Evolutionary conservation across 2,888 invertebrate genomes (phyloP).

Genomic region (Mallateleia sp.): DNA sequence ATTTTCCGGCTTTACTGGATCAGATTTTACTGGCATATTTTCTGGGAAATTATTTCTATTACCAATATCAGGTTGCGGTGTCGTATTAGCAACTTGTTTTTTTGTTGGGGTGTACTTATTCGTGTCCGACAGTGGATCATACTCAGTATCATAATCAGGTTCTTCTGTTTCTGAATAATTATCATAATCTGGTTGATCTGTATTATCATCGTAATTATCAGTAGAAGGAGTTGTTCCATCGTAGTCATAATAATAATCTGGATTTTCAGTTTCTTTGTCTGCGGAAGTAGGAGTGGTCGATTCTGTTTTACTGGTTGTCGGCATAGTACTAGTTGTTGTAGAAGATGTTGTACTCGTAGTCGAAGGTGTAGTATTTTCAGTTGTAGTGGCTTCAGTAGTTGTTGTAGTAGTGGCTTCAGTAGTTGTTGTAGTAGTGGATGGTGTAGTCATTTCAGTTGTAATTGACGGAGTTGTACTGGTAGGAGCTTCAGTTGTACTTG

Average conservation of each 20-base stretch:
- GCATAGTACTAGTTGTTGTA: slow-evolving; percentile 10
- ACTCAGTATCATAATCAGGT: slow-evolving; percentile 70
- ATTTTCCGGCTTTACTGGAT: too few relatives aligned
- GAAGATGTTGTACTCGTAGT: slow-evolving; percentile 7
- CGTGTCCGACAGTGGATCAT: slow-evolving; percentile 69
- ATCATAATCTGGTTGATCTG: slow-evolving; percentile 57
- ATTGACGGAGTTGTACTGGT: slow-evolving; percentile 3
- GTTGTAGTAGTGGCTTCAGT: slow-evolving; percentile 23
- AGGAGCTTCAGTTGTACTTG: slow-evolving; percentile 16
- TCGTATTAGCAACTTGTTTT: slow-evolving; percentile 35
- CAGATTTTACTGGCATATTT: too few relatives aligned
- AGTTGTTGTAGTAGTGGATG: slow-evolving; percentile 29
- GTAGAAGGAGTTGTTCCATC: slow-evolving; percentile 34
- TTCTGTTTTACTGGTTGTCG: too few relatives aligned
- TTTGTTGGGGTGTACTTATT: slow-evolving; percentile 56
- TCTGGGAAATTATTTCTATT: slow-evolving; percentile 50
- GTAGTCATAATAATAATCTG: slow-evolving; percentile 58
- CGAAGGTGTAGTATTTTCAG: slow-evolving; percentile 30
- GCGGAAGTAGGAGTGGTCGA: too few relatives aligned
- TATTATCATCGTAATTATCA: slow-evolving; percentile 58
- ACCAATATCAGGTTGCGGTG: slow-evolving; percentile 42
- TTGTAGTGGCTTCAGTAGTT: slow-evolving; percentile 16
- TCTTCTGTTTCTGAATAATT: slow-evolving; percentile 52
- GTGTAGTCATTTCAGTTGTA: slow-evolving; percentile 18
- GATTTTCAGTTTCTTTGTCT: slow-evolving; percentile 32